Evolutionary conservation across 2,113 vertebrate species (phyloP), one percentile per base, ranked within the genome.

Genomic region (Pluvianellus socialis): DNA sequence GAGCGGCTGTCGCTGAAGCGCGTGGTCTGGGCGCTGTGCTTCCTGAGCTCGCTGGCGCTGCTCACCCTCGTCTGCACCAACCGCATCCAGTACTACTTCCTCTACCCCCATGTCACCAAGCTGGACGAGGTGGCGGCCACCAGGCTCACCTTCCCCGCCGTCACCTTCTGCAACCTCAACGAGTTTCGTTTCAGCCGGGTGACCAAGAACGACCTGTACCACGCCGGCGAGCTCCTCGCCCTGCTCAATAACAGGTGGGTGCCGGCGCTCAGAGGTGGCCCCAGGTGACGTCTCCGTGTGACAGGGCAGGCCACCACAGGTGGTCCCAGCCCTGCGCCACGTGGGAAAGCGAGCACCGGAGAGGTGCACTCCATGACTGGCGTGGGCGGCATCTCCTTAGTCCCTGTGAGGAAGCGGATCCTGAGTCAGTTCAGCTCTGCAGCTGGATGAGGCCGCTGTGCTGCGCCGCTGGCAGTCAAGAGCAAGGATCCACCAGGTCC

Each of bases 101-200:
- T 99, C 97, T 99, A 99, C 98, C 99, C 99, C 10, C 99, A 99
- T 26, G 98, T 99, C 98, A 99, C 99, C 97, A 99, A 99, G 95
- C 99, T 99, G 89, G 99, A 99, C 16, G 99, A 99, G 98, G 98
- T 99, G 98, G 97, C 99, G 1, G 98, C 99, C 85, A 97, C 98
- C 79, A 95, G 97, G 94, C 99, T 99, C 98, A 97, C 98, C 84
- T 99, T 99, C 97, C 99, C 99, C 0, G 98, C 99, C 3, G 97
- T 99, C 98, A 99, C 99, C 95, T 98, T 99, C 98, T 99, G 99
- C 99, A 99, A 99, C 98, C 99, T 99, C 97, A 99, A 99, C 62
- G 99, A 99, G 96, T 99, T 99, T 33, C 99, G 99, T 44, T 99
- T 99, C 97, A 99, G 98, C 96, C 98, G 99, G 38, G 99, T 99